These are phyloP conservation scores for Metopia argyrocephala DNA, from an alignment of 2,888 invertebrate genomes.

Conservation along the genomic window DNA sequence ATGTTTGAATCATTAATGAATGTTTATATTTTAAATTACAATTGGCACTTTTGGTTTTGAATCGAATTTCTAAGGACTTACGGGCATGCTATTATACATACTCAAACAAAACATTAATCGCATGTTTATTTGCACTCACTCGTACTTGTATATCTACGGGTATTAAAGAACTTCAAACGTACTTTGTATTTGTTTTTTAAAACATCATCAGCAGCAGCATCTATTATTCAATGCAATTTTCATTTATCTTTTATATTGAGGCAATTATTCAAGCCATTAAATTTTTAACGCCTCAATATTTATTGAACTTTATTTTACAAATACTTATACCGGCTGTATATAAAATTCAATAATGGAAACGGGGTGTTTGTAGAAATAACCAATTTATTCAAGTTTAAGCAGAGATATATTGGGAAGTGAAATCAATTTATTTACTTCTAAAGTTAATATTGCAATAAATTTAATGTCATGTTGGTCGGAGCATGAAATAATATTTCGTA, in stretches of 20 bases:
- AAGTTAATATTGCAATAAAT: too few species aligned
- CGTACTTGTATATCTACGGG: neutral
- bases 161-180: neutral
- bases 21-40: constrained; percentile 70
- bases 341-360: too few species aligned
- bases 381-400: too few species aligned
- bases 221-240: constrained; percentile 56
- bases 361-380: too few species aligned
- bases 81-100: neutral
- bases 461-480: too few species aligned
- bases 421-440: too few species aligned
- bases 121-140: neutral
- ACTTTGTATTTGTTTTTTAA: neutral
- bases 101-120: constrained; percentile 14
- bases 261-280: constrained; percentile 72
- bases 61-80: neutral
- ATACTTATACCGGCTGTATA: too few species aligned
- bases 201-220: neutral
- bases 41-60: constrained; percentile 54
- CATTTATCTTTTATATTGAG: constrained; percentile 43
- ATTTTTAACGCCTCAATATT: constrained; percentile 70
- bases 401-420: too few species aligned
- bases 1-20: constrained; percentile 53
- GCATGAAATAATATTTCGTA: too few species aligned
- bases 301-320: constrained; percentile 16